phyloP scores from a whole-genome alignment of 2,797 vertebrate genomes.

The Anas georgica region DNA sequence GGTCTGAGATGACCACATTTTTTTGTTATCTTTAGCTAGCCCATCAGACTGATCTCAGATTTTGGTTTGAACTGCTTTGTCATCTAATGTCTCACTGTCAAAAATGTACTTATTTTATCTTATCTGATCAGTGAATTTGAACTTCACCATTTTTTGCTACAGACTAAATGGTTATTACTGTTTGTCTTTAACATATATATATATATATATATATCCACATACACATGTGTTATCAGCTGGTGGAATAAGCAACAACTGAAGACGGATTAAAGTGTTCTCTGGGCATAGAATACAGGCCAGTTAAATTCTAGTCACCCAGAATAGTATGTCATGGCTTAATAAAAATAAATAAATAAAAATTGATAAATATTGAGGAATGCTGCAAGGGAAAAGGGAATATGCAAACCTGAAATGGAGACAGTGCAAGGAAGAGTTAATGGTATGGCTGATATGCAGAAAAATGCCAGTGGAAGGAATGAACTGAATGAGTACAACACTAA shows the following conservation, averaged over 20 bases:
- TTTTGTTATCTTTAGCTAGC: conserved; percentile 6
- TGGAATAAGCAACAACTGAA: background rate
- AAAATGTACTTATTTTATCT: background rate
- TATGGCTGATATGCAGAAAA: background rate
- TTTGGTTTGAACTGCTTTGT: conserved; percentile 18
- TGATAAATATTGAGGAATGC: background rate
- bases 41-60: conserved; percentile 8
- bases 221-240: background rate
- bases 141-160: accelerated
- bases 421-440: background rate
- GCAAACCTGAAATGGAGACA: background rate
- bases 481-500: background rate
- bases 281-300: accelerated
- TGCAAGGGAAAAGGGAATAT: background rate
- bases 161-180: background rate
- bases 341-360: background rate
- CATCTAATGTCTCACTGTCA: background rate
- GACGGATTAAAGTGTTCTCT: background rate
- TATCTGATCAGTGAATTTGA: background rate
- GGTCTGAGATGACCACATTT: conserved; percentile 5
- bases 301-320: background rate
- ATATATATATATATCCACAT: background rate
- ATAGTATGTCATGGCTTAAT: accelerated
- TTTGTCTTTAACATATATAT: background rate
- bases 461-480: background rate